Conservation (phyloP, 1,140 invertebrate species). For the Macrobrachium nipponense region DNA sequence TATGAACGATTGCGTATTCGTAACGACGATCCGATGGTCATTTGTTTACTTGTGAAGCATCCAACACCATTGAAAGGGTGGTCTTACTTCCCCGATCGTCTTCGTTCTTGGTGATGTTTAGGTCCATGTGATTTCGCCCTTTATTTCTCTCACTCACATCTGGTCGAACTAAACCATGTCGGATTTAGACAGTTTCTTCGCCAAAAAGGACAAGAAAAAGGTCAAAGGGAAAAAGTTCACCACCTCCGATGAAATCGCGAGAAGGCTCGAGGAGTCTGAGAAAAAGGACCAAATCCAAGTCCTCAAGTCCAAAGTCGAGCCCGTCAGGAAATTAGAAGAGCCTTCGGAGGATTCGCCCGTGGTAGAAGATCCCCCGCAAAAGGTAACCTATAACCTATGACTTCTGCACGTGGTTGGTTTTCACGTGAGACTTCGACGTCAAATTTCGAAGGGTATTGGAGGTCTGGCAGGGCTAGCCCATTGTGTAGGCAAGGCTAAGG, state of each 20-base stretch:
- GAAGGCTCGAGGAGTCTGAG: conserved; percentile 59
- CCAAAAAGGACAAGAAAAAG: conserved; percentile 64
- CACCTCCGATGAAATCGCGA: conserved; percentile 61
- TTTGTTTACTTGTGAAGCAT: neutral
- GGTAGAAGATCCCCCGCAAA: conserved; percentile 22
- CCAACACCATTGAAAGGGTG: neutral
- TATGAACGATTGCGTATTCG: neutral
- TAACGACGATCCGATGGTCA: neutral
- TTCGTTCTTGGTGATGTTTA: conserved; percentile 45
- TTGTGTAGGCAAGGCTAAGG: too few species aligned
- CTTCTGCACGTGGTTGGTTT: neutral
- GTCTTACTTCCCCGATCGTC: neutral
- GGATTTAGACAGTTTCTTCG: conserved; percentile 63
- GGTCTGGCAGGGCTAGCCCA: too few species aligned
- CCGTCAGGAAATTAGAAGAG: conserved; percentile 45
- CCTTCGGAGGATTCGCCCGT: conserved; percentile 25
- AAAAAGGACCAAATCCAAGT: conserved; percentile 56
- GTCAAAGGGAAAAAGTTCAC: conserved; percentile 63
- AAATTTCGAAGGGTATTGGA: too few species aligned
- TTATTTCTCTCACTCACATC: conserved; percentile 4
- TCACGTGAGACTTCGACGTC: neutral
- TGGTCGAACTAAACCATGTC: conserved; percentile 35
- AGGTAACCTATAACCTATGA: conserved; percentile 4
- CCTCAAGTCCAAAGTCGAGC: conserved; percentile 33
- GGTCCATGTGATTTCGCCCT: conserved; percentile 52